Base-by-base conservation (phyloP, 2,888 invertebrate species). In the Hermaeophaga mercurialis region DNA sequence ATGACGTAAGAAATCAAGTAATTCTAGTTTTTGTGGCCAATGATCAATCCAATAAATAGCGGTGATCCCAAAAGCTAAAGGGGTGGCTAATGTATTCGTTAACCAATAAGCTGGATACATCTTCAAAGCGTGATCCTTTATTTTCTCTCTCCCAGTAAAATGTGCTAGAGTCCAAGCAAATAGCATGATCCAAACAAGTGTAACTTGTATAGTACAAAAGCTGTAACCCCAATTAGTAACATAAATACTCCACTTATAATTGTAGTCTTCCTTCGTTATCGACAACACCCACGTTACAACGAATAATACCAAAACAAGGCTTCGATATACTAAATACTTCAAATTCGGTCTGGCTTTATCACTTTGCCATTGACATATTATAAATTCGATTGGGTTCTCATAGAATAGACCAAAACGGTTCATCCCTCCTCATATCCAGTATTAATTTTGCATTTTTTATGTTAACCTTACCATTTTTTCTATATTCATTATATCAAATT, bases 221-320 rank as follows among this genome's bases (percentile, higher is more conserved):
- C 81, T 69, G 70, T 83, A 82, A 24, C 87, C 88, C 88, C 89
- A 89, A 74, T 89, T 87, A 5, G 89, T 89, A 67, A 89, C 81
- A 73, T 86, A 89, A 61, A 88, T 87, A 54, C 84, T 80, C 88
- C 88, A 89, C 68, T 85, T 86, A 62, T 79, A 78, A 2, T 76
- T 70, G 62, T 80, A 54, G 53, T 73, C 62, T 43, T 70, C 67
- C 7, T 80, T 79, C 41, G 72, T 72, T 18, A 73, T 62, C 33
- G 83, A 71, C 24, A 73, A 71, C n/a, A 74, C 53, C 69, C 73
- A 71, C 1, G 73, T 72, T 12, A 70, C 63, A 33, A 73, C 63
- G 57, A 84, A 78, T 39, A 80, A 76, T 18, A 84, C 61, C 55
- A 84, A 82, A 15, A 84, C 69, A 24, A 82, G 47, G 82, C 84